These are phyloP conservation scores for Machimus atricapillus DNA, from an alignment of 2,888 invertebrate genomes.

Conservation along the genomic window DNA sequence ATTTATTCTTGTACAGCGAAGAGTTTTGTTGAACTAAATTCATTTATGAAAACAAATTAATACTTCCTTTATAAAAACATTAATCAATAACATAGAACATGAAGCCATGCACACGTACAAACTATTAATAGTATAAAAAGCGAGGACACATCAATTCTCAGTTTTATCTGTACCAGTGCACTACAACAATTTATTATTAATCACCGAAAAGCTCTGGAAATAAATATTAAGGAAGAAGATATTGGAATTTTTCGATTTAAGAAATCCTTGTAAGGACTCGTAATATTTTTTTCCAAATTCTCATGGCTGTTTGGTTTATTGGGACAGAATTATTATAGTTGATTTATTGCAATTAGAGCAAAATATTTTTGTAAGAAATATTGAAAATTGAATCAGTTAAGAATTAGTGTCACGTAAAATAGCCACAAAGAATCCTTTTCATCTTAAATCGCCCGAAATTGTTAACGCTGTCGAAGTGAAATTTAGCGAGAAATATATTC, in stretches of 20 bases:
- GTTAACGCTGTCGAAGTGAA: not conserved
- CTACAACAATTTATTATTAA: not conserved
- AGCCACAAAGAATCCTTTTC: not conserved
- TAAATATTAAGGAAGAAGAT: not conserved
- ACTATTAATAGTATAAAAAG: not conserved
- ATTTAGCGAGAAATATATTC: not conserved
- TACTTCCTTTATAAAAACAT: too few relatives aligned
- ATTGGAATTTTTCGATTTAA: not conserved
- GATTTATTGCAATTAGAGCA: not conserved
- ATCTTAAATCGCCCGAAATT: not conserved
- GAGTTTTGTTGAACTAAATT: too few relatives aligned
- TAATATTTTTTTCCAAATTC: not conserved
- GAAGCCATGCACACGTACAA: not conserved
- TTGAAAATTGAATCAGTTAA: not conserved
- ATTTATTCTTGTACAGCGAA: too few relatives aligned
- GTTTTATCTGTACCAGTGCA: not conserved
- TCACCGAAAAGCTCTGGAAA: not conserved
- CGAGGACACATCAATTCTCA: not conserved
- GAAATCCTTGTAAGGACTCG: not conserved
- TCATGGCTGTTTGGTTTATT: not conserved
- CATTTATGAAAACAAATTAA: too few relatives aligned
- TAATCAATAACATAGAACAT: not conserved
- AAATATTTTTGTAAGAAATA: not conserved
- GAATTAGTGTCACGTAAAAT: not conserved
- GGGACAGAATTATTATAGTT: not conserved